These are phyloP conservation scores for Venturia canescens DNA, from an alignment of 1,140 invertebrate genomes.

Conservation along the genomic window DNA sequence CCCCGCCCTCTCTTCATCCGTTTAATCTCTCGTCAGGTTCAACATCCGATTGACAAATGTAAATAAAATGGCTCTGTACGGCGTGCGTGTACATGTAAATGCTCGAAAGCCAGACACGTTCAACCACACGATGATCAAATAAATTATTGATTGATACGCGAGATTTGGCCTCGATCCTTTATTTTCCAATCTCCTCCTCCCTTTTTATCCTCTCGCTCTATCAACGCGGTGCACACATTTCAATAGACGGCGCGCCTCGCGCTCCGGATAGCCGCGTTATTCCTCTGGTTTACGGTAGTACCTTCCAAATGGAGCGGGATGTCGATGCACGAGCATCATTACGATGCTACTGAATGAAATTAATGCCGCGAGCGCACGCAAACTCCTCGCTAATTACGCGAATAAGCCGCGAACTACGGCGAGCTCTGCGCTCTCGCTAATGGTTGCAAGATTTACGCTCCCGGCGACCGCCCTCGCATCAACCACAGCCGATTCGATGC, in stretches of 20 bases:
- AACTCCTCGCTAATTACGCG: slow-evolving; percentile 23
- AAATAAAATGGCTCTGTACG: slow-evolving; percentile 58
- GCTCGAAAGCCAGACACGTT: slow-evolving; percentile 18
- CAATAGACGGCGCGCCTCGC: too few species aligned
- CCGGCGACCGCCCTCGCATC: background rate
- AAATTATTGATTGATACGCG: slow-evolving; percentile 35
- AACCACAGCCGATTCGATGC: background rate
- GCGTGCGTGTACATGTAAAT: slow-evolving; percentile 45
- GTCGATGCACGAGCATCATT: slow-evolving; percentile 36
- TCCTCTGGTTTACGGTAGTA: background rate
- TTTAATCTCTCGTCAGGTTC: background rate
- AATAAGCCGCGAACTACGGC: slow-evolving; percentile 12
- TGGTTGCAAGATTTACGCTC: slow-evolving; percentile 16
- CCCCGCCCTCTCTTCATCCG: background rate
- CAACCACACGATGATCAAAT: slow-evolving; percentile 36
- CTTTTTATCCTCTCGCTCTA: background rate
- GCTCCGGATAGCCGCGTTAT: background rate
- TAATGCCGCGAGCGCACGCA: background rate
- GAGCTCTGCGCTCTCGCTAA: background rate
- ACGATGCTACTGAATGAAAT: slow-evolving; percentile 49
- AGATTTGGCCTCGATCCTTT: slow-evolving; percentile 5
- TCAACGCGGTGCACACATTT: too few species aligned
- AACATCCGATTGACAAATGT: slow-evolving; percentile 51
- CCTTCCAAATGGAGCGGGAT: slow-evolving; percentile 16
- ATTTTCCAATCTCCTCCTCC: slow-evolving; percentile 19